Conservation (phyloP, 2,113 vertebrate genomes). For the Dryoscopus gambensis region DNA sequence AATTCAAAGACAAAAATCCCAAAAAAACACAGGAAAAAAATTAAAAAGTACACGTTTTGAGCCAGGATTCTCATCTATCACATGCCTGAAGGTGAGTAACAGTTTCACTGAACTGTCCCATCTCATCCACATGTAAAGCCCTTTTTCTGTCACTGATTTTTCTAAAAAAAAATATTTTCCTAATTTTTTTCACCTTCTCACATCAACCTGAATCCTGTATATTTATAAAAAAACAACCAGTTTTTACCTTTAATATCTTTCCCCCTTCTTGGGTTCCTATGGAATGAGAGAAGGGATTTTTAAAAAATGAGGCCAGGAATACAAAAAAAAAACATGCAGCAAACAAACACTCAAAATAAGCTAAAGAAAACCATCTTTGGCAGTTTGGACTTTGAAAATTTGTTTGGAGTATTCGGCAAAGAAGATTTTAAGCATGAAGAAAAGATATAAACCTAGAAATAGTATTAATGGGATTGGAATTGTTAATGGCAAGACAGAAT, state of each 20-base stretch:
- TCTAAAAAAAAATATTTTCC: neutral
- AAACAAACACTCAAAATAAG: neutral
- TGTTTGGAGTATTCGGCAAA: neutral
- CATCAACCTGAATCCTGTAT: neutral
- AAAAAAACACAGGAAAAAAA: neutral
- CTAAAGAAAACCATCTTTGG: neutral
- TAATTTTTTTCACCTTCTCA: neutral
- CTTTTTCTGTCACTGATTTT: neutral
- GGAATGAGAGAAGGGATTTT: neutral
- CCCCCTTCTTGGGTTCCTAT: neutral
- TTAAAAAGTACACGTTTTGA: accelerated
- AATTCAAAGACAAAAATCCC: neutral
- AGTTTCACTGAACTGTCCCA: neutral
- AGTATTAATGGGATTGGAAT: neutral
- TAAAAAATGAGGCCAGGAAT: neutral
- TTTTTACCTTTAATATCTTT: neutral
- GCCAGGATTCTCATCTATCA: neutral
- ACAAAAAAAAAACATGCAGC: neutral
- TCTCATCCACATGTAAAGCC: neutral
- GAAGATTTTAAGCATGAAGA: neutral
- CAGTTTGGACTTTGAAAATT: neutral
- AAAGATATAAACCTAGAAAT: neutral
- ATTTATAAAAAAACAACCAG: accelerated
- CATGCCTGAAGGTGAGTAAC: neutral
- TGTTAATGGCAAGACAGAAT: neutral